phyloP scores from a whole-genome alignment of 2,113 vertebrate species.

The Crotalus viridis region DNA sequence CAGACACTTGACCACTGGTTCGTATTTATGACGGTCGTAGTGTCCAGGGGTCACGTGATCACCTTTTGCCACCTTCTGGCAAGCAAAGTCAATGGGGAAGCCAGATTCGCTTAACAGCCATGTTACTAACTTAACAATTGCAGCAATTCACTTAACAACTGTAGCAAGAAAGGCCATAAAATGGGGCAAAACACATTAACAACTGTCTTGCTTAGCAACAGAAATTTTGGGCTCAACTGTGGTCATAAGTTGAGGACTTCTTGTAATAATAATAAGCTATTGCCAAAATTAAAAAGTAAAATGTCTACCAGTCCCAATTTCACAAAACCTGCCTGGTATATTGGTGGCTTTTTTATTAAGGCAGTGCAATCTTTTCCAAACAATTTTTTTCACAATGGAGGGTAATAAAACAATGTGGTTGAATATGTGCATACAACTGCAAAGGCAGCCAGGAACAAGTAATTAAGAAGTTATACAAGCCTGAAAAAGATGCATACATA shows the following conservation, averaged over 20 bases:
- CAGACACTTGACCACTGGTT: background rate
- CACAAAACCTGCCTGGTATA: background rate
- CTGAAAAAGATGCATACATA: background rate
- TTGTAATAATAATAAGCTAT: background rate
- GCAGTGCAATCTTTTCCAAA: background rate
- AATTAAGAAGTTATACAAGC: background rate
- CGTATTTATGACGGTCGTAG: background rate
- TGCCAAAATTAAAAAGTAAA: background rate
- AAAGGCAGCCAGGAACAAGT: background rate
- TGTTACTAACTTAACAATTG: background rate
- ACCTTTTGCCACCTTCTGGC: background rate
- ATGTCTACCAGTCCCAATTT: background rate
- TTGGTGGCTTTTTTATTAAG: background rate
- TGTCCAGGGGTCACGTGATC: background rate
- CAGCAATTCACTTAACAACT: background rate
- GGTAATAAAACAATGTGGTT: background rate
- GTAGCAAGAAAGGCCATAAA: background rate
- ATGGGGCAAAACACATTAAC: too few species aligned
- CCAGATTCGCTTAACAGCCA: background rate
- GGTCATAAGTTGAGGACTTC: background rate
- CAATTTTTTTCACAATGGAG: background rate
- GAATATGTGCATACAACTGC: background rate
- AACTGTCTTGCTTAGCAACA: background rate
- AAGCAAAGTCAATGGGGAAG: background rate
- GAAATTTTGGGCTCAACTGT: background rate